Conservation (phyloP, 2,797 vertebrate genomes). For the Staurois parvus region DNA sequence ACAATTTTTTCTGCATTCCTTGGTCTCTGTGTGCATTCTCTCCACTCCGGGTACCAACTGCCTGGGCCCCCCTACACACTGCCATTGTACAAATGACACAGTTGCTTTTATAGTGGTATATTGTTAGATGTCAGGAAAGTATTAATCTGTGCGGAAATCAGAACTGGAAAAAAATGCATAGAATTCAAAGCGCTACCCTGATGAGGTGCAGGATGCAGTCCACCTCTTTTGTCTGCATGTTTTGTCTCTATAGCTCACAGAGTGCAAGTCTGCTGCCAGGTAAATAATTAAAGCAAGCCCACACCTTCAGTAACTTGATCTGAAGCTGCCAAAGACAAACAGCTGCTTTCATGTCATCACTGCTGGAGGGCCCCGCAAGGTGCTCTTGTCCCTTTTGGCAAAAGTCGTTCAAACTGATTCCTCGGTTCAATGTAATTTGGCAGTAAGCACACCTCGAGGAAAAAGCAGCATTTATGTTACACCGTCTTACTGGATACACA, state of each 20-base stretch:
- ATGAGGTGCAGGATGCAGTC: neutral
- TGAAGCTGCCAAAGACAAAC: conserved; percentile 33
- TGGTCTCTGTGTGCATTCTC: too few species aligned
- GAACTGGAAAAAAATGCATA: too few species aligned
- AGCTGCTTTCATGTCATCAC: conserved; percentile 19
- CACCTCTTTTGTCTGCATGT: neutral
- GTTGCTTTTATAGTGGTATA: too few species aligned
- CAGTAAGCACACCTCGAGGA: conserved; percentile 13
- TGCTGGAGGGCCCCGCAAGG: conserved; percentile 33
- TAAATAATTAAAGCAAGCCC: conserved; percentile 29
- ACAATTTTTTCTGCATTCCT: too few species aligned
- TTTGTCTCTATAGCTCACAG: neutral
- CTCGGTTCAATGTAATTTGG: conserved; percentile 12
- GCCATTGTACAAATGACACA: too few species aligned
- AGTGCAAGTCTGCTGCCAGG: conserved; percentile 5
- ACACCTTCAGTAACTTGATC: conserved; percentile 45
- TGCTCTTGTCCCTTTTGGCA: conserved; percentile 7
- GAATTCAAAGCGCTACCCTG: too few species aligned
- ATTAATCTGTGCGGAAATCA: too few species aligned
- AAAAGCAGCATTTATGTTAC: neutral
- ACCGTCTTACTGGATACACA: neutral
- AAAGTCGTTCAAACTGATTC: conserved; percentile 1
- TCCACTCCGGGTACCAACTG: too few species aligned
- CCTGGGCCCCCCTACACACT: too few species aligned
- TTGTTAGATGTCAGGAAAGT: too few species aligned